Base-by-base conservation (phyloP, 2,113 vertebrate species). In the Microcebus lehilahytsara region DNA sequence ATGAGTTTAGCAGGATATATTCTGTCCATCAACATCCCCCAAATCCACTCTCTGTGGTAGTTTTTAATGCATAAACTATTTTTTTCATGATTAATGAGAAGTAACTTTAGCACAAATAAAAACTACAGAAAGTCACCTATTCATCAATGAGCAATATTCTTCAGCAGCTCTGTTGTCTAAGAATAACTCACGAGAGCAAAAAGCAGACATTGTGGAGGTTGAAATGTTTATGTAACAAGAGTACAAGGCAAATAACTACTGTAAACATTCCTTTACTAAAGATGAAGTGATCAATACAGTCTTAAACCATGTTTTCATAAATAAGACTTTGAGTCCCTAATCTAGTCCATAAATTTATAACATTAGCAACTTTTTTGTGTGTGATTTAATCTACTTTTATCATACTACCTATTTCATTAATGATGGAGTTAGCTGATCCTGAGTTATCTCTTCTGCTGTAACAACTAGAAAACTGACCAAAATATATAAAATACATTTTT, bases 21-120 rank as follows among this genome's bases (percentile, higher is more conserved):
- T 58, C 56, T 86, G n/a, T 94, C 85, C 86, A 93, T 89, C 78
- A 97, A 62, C 46, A 78, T 6, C 32, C 20, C n/a, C 42, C 2
- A 89, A 32, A 79, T 46, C 37, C 42, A 51, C 27, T 78, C n/a
- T 94, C 19, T 56, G 66, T 92, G 79, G 12, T 66, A 81, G 20
- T 19, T 93, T 95, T 67, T 88, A 20, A 69, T 32, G 56, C 32
- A 93, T 56, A 74, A 27, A 37, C 25, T 88, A 80, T 49, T 13
- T 80, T 92, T 77, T 97, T 62, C 66, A 81, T 88, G 72, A 77
- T 81, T 94, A 96, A 94, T 78, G 49, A 69, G 25, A 3, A 95
- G 9, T 80, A 80, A 69, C 5, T 72, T 93, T 66, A 96, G 85
- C 60, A 81, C 5, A 84, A 56, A 91, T 34, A 94, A 72, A 79